Percentiles rank a stretch among this genome's conserved stretches.
These are phyloP conservation scores for Triops cancriformis DNA, from an alignment of 1,140 invertebrate species.

Conservation along the genomic window DNA sequence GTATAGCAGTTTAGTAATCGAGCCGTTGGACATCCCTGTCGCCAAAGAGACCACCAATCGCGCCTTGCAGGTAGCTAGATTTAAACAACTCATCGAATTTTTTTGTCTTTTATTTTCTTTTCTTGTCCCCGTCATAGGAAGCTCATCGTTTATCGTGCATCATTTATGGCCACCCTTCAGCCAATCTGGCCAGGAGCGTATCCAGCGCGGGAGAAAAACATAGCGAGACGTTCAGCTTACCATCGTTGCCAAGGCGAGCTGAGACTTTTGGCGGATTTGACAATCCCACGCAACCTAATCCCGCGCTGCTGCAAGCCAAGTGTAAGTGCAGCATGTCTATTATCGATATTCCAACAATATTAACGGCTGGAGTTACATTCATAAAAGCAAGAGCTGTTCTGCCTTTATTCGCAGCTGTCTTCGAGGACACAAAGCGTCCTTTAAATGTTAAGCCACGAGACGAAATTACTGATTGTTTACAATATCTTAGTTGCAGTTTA, in stretches of 20 bases:
- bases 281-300: conserved; percentile 32
- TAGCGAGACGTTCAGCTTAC: conserved; percentile 67
- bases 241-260: conserved; percentile 75
- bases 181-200: conserved; percentile 73
- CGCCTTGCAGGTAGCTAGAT: background rate
- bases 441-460: no score
- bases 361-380: no score
- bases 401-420: no score
- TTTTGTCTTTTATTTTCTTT: conserved; percentile 15
- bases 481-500: no score
- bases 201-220: conserved; percentile 86
- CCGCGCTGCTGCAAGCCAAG: background rate
- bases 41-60: conserved; percentile 32
- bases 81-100: background rate
- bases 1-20: conserved; percentile 50
- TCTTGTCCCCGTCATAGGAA: conserved; percentile 45
- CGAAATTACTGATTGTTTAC: no score
- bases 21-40: conserved; percentile 39
- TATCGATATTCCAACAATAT: no score
- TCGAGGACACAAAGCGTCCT: no score
- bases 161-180: conserved; percentile 51
- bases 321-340: background rate
- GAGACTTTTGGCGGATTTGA: conserved; percentile 94
- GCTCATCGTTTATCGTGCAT: conserved; percentile 62
- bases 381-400: no score